phyloP scores from a whole-genome alignment of 2,113 vertebrate genomes.

The Mobula birostris region DNA sequence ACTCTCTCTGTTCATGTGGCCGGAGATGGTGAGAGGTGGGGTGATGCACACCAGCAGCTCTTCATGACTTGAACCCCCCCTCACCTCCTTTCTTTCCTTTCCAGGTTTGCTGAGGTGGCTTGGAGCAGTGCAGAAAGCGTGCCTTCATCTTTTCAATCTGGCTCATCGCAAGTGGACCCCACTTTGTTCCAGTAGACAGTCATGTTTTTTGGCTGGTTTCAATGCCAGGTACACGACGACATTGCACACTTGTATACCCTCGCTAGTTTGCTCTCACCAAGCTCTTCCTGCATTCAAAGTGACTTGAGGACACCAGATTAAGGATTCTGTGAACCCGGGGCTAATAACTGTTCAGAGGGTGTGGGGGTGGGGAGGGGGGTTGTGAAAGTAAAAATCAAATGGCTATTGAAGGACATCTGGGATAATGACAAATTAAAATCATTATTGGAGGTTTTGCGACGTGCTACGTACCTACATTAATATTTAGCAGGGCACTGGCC shows the following conservation, averaged over 20 bases:
- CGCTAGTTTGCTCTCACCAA: conserved; percentile 67
- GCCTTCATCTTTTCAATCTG: conserved; percentile 95
- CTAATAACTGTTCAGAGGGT: conserved; percentile 67
- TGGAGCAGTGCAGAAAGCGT: conserved; percentile 83
- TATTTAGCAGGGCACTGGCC: conserved; percentile 77
- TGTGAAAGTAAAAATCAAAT: conserved; percentile 44
- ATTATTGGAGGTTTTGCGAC: conserved; percentile 78
- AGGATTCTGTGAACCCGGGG: conserved; percentile 78
- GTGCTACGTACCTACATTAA: conserved; percentile 83
- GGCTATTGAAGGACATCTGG: conserved; percentile 67
- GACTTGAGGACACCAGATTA: conserved; percentile 75
- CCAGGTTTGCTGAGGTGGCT: conserved; percentile 90
- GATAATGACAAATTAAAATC: conserved; percentile 79
- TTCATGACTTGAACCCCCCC: not conserved
- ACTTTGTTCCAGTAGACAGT: conserved; percentile 72
- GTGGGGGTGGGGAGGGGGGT: conserved; percentile 48
- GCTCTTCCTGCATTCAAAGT: conserved; percentile 77
- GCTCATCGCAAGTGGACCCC: conserved; percentile 82
- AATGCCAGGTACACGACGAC: conserved; percentile 69
- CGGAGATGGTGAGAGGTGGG: too few species aligned
- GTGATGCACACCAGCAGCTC: not conserved
- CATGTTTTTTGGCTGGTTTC: conserved; percentile 79
- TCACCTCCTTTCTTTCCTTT: conserved; percentile 43
- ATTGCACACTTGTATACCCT: conserved; percentile 74
- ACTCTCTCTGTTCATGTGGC: too few species aligned